These are phyloP conservation scores for Stigmatopora argus DNA, from an alignment of 2,113 vertebrate species.

Conservation along the genomic window DNA sequence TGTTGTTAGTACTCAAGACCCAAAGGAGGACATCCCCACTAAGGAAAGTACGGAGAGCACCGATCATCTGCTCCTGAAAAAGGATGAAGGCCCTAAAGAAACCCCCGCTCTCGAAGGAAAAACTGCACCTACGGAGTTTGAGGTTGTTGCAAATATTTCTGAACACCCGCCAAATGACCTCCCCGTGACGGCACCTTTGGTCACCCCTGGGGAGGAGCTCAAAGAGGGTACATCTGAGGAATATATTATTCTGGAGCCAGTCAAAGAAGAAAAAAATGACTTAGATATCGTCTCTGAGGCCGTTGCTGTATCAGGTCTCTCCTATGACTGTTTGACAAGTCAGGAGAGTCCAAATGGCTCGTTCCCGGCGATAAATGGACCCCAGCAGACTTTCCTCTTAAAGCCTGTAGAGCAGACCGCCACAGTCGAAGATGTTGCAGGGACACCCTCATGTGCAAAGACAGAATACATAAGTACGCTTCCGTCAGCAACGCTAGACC, in stretches of 20 bases:
- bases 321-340: constrained; percentile 23
- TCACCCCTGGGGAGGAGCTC: constrained; percentile 2
- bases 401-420: constrained; percentile 10
- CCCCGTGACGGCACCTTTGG: constrained; percentile 3
- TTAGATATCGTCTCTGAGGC: constrained; percentile 62
- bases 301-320: constrained; percentile 54
- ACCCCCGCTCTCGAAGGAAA: constrained; percentile 4
- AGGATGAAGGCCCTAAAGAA: not conserved
- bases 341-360: constrained; percentile 13
- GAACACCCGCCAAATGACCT: constrained; percentile 30
- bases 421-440: constrained; percentile 17
- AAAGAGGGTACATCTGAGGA: constrained; percentile 38
- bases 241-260: constrained; percentile 53
- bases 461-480: constrained; percentile 17
- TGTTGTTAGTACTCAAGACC: too few species aligned
- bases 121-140: constrained; percentile 17
- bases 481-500: constrained; percentile 33
- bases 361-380: constrained; percentile 19
- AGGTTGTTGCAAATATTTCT: constrained; percentile 16
- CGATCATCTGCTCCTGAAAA: not conserved
- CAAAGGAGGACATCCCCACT: not conserved
- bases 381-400: constrained; percentile 6
- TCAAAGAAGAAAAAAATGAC: constrained; percentile 35
- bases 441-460: constrained; percentile 22
- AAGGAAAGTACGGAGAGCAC: not conserved